phyloP scores from a whole-genome alignment of 1,140 invertebrate species.

The Diorhabda carinulata region DNA sequence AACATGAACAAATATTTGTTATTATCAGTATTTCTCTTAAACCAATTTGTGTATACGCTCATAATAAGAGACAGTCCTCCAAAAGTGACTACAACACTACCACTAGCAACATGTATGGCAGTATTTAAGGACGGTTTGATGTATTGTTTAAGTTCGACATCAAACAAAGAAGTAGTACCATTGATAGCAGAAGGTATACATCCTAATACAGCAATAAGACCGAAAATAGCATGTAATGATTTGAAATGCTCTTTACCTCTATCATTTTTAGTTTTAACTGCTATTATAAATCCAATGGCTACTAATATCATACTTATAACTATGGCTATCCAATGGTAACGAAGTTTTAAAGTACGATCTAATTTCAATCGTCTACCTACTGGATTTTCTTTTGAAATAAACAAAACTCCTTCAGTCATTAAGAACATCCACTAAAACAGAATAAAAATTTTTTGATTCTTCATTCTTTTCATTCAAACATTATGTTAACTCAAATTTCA shows the following conservation, averaged over 20 bases:
- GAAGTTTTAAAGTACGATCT: slow-evolving; percentile 13
- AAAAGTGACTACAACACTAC: slow-evolving; percentile 29
- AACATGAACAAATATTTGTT: slow-evolving; percentile 28
- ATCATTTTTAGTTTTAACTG: slow-evolving; percentile 33
- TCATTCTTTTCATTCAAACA: too few species aligned
- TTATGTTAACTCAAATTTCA: too few species aligned
- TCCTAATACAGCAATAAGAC: slow-evolving; percentile 28
- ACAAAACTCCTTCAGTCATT: slow-evolving; percentile 36
- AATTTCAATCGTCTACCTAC: slow-evolving; percentile 21
- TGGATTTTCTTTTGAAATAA: slow-evolving; percentile 36
- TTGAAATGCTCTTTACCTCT: slow-evolving; percentile 35
- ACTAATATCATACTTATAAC: slow-evolving; percentile 23
- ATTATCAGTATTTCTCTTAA: slow-evolving; percentile 24
- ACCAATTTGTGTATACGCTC: slow-evolving; percentile 40
- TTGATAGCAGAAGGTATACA: slow-evolving; percentile 28
- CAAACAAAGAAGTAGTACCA: slow-evolving; percentile 31
- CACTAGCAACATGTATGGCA: slow-evolving; percentile 32
- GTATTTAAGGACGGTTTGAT: slow-evolving; percentile 30
- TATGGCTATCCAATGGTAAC: slow-evolving; percentile 30
- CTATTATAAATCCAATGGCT: slow-evolving; percentile 30
- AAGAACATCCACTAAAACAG: slow-evolving; percentile 38
- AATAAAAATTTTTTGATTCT: not conserved
- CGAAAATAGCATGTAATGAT: slow-evolving; percentile 36
- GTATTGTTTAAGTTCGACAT: slow-evolving; percentile 30
- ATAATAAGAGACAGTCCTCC: slow-evolving; percentile 37